A percentile compares a stretch with the other conserved stretches of the same genome.
These are phyloP conservation scores for Hetaerina titia DNA, from an alignment of 2,888 invertebrate genomes.

Conservation along the genomic window DNA sequence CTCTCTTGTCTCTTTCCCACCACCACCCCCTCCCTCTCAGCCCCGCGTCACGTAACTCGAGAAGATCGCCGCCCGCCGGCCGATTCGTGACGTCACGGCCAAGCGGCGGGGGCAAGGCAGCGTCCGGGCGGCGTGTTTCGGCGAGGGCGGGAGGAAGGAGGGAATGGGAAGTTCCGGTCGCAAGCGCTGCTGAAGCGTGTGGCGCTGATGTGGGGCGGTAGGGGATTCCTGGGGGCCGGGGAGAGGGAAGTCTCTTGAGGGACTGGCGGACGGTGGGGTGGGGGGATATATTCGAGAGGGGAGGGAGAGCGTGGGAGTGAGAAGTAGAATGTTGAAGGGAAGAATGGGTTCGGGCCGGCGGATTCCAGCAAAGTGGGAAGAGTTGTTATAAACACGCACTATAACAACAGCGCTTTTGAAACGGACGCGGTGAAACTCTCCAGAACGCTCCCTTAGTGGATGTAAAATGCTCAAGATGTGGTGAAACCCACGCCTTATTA, in stretches of 20 bases:
- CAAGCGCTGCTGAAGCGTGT: slow-evolving; percentile 34
- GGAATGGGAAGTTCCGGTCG: slow-evolving; percentile 44
- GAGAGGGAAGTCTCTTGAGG: background rate
- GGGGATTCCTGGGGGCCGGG: background rate
- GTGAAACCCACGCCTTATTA: background rate
- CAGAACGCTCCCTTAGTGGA: background rate
- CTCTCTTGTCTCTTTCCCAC: background rate
- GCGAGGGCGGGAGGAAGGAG: background rate
- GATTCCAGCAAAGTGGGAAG: background rate
- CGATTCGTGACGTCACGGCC: slow-evolving; percentile 29
- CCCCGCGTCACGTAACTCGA: slow-evolving; percentile 36
- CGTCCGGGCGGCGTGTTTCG: background rate
- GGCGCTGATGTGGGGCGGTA: slow-evolving; percentile 39
- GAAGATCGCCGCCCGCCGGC: slow-evolving; percentile 8
- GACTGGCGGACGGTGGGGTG: background rate
- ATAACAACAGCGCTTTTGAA: background rate
- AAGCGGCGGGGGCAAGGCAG: background rate
- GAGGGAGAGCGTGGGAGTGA: background rate
- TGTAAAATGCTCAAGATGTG: background rate
- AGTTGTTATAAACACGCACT: background rate
- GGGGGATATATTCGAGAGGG: background rate
- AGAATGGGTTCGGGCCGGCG: background rate
- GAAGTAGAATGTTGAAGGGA: background rate
- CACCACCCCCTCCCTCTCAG: background rate
- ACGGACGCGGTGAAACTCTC: background rate